Percentiles rank a stretch among this genome's conserved stretches.
phyloP scores from a whole-genome alignment of 30 jellyfish, hydroid and myxozoan genomes.

The Aurelia sp. region DNA sequence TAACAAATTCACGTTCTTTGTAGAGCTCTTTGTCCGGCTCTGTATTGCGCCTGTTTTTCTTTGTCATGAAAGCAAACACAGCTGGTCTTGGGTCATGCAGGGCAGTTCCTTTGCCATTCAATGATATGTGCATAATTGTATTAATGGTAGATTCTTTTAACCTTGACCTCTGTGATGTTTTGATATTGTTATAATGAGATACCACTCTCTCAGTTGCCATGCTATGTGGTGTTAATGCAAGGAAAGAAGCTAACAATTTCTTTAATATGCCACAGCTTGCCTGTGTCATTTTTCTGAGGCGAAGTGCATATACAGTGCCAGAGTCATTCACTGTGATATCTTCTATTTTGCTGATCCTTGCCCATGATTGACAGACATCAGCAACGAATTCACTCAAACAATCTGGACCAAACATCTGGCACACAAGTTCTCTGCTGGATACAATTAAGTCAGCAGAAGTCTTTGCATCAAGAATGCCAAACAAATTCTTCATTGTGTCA shows the following conservation, averaged over 20 bases:
- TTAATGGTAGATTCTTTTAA: too few relatives aligned
- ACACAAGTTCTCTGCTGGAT: slow-evolving; percentile 16
- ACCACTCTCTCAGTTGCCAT: slow-evolving; percentile 57
- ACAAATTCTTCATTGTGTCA: slow-evolving; percentile 22
- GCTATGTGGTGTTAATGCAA: slow-evolving; percentile 52
- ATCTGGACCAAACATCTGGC: slow-evolving; percentile 1
- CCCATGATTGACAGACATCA: slow-evolving; percentile 32
- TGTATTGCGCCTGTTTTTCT: slow-evolving; percentile 33
- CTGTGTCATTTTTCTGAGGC: slow-evolving; percentile 33
- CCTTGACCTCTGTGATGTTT: neutral
- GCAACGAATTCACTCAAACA: slow-evolving; percentile 3
- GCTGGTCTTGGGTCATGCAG: neutral
- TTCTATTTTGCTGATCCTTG: neutral
- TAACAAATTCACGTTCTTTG: slow-evolving; percentile 23
- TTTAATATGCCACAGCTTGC: slow-evolving; percentile 7
- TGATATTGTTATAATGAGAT: slow-evolving; percentile 52
- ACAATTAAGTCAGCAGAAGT: slow-evolving; percentile 15
- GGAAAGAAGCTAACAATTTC: slow-evolving; percentile 24
- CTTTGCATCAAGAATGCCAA: slow-evolving; percentile 5
- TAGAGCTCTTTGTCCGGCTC: slow-evolving; percentile 18
- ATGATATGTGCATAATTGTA: too few relatives aligned
- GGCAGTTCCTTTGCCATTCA: neutral
- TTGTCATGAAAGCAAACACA: slow-evolving; percentile 8
- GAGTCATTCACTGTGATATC: slow-evolving; percentile 36
- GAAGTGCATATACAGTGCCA: slow-evolving; percentile 22